phyloP scores from a whole-genome alignment of 2,888 invertebrate genomes.

The Cataglyphis albicans region DNA sequence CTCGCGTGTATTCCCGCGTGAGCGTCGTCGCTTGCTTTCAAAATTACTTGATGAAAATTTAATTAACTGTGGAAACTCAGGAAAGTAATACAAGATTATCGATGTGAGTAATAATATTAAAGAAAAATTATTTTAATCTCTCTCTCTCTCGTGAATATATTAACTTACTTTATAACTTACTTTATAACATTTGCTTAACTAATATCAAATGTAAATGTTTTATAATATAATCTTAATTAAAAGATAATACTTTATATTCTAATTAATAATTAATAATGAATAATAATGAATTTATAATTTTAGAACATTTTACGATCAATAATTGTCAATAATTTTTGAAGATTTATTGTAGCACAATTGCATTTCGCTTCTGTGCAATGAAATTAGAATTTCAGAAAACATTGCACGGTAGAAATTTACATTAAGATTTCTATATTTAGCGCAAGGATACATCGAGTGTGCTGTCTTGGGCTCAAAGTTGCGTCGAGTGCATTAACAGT shows the following conservation, averaged over 20 bases:
- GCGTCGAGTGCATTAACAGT: constrained; percentile 30
- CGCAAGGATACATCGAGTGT: constrained; percentile 49
- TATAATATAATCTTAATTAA: background rate
- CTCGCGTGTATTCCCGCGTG: background rate
- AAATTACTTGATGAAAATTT: constrained; percentile 7
- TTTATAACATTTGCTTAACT: background rate
- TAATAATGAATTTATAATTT: background rate
- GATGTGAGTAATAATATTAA: background rate
- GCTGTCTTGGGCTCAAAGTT: background rate
- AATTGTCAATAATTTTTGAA: background rate
- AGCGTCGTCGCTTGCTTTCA: background rate
- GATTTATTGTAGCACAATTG: background rate
- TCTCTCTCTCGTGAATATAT: background rate
- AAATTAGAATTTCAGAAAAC: background rate
- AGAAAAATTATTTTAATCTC: background rate
- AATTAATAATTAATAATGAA: background rate
- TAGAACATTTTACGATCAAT: background rate
- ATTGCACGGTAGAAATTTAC: constrained; percentile 24
- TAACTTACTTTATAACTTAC: background rate
- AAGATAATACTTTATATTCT: background rate
- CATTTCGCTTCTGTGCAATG: background rate
- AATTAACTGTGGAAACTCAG: background rate
- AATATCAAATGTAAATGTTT: background rate
- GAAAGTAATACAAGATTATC: background rate
- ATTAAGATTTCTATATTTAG: constrained; percentile 53